Conservation (phyloP, 2,888 invertebrate genomes). For the Terebella lapidaria region DNA sequence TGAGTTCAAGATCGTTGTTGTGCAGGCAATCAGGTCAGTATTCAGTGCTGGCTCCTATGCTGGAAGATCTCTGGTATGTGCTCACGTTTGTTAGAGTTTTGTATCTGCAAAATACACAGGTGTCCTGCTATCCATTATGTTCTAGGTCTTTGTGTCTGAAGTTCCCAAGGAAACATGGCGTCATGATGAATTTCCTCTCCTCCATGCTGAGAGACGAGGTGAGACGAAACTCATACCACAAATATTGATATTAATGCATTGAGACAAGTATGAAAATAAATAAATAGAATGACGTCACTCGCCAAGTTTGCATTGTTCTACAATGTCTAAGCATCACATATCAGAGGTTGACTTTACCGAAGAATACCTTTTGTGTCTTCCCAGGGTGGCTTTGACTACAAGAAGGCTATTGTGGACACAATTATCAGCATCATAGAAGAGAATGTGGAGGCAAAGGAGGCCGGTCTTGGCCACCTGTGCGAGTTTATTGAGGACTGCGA, state of each 20-base stretch:
- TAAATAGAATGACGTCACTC: too few species aligned
- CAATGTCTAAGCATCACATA: too few species aligned
- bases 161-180: slow-evolving; percentile 93
- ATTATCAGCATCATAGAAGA: slow-evolving; percentile 96
- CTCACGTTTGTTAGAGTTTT: neutral
- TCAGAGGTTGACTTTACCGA: too few species aligned
- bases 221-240: slow-evolving; percentile 10
- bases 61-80: neutral
- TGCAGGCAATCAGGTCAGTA: slow-evolving; percentile 65
- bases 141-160: slow-evolving; percentile 59
- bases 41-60: neutral
- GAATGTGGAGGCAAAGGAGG: slow-evolving; percentile 95
- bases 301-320: too few species aligned
- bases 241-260: too few species aligned
- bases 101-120: neutral
- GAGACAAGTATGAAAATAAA: too few species aligned
- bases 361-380: too few species aligned
- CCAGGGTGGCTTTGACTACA: slow-evolving; percentile 86
- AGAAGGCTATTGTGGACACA: slow-evolving; percentile 96
- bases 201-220: slow-evolving; percentile 91
- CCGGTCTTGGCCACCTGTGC: slow-evolving; percentile 89
- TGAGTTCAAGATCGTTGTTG: slow-evolving; percentile 98
- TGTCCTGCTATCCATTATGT: neutral
- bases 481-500: slow-evolving; percentile 99
- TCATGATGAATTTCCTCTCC: slow-evolving; percentile 92